phyloP scores from a whole-genome alignment of 2,888 invertebrate genomes.

The Itoplectis maculator region DNA sequence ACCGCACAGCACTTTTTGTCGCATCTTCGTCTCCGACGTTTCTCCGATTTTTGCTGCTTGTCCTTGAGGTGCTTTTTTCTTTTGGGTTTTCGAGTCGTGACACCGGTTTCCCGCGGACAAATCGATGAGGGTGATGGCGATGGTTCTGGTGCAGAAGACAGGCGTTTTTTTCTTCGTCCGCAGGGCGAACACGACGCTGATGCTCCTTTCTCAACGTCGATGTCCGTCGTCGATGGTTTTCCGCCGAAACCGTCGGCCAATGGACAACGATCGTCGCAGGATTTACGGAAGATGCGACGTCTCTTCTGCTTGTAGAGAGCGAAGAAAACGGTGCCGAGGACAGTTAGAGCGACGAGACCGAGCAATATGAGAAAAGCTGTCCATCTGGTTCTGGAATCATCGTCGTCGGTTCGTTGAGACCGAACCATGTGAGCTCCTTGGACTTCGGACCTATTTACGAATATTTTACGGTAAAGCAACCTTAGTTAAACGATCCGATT shows the following conservation, averaged over 20 bases:
- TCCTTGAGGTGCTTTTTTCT: neutral
- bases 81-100: neutral
- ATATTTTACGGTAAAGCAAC: neutral
- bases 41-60: slow-evolving; percentile 23
- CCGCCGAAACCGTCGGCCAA: slow-evolving; percentile 32
- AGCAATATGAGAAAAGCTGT: slow-evolving; percentile 66
- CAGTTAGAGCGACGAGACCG: slow-evolving; percentile 58
- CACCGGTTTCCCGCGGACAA: slow-evolving; percentile 15
- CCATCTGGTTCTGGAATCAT: slow-evolving; percentile 63
- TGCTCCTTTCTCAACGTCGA: slow-evolving; percentile 44
- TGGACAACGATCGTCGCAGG: slow-evolving; percentile 53
- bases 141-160: neutral
- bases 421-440: neutral
- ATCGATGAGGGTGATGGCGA: slow-evolving; percentile 28
- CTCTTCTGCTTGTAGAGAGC: slow-evolving; percentile 65
- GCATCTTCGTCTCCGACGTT: slow-evolving; percentile 23
- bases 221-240: slow-evolving; percentile 27
- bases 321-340: slow-evolving; percentile 63
- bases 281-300: slow-evolving; percentile 35
- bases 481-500: no score
- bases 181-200: slow-evolving; percentile 17
- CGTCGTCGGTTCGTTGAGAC: neutral
- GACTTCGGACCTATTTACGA: neutral
- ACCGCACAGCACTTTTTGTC: slow-evolving; percentile 42
- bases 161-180: slow-evolving; percentile 19